These are phyloP conservation scores for Eristalis tenax DNA, from an alignment of 2,888 invertebrate genomes.

Conservation along the genomic window DNA sequence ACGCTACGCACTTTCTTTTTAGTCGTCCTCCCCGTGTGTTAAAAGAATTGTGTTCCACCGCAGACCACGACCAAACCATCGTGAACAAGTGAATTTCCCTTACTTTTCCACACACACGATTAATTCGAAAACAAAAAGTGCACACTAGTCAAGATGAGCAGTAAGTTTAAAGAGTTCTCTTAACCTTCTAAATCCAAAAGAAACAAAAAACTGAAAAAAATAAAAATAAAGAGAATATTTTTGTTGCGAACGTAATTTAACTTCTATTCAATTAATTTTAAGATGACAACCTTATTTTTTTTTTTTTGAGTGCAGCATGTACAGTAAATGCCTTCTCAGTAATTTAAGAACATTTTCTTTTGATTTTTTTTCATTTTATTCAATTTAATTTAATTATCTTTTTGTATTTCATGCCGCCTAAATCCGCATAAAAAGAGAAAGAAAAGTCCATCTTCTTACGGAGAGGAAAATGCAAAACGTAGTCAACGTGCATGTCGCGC, in stretches of 20 bases:
- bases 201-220: slow-evolving; percentile 39
- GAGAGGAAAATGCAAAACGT: slow-evolving; percentile 37
- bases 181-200: slow-evolving; percentile 10
- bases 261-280: slow-evolving; percentile 18
- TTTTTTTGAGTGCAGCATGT: slow-evolving; percentile 61
- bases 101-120: slow-evolving; percentile 63
- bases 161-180: slow-evolving; percentile 74
- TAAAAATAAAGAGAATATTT: slow-evolving; percentile 50
- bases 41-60: slow-evolving; percentile 16
- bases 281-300: neutral
- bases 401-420: slow-evolving; percentile 48
- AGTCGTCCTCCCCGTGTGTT: slow-evolving; percentile 43
- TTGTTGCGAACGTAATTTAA: slow-evolving; percentile 27
- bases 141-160: slow-evolving; percentile 75
- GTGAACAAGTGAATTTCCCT: slow-evolving; percentile 56
- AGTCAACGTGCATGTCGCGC: slow-evolving; percentile 43
- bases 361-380: neutral
- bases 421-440: slow-evolving; percentile 46
- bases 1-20: slow-evolving; percentile 61
- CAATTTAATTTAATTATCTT: slow-evolving; percentile 14
- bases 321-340: slow-evolving; percentile 15
- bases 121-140: slow-evolving; percentile 44
- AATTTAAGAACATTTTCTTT: neutral
- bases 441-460: slow-evolving; percentile 29
- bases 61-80: slow-evolving; percentile 14